Evolutionary conservation across 2,888 invertebrate species (phyloP).

Genomic region (Melieria crassipennis): DNA sequence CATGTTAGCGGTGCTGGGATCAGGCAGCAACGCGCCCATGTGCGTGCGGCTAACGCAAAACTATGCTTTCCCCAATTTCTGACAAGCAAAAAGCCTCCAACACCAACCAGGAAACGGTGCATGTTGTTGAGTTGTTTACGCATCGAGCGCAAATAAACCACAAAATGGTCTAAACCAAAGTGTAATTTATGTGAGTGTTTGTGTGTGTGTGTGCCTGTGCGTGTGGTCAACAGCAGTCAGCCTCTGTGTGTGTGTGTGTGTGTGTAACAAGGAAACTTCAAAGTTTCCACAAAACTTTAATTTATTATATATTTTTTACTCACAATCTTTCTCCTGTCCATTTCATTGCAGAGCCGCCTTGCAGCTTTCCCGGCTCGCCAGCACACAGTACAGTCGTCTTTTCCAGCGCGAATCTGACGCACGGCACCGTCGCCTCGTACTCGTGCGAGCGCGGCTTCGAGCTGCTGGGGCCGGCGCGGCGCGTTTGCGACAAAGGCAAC

Average conservation of each 20-base stretch:
- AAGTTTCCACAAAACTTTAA: too few relatives aligned
- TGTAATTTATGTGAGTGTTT: too few relatives aligned
- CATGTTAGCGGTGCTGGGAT: not conserved
- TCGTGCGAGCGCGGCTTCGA: constrained; percentile 90
- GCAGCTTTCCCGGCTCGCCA: constrained; percentile 90
- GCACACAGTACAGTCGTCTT: constrained; percentile 86
- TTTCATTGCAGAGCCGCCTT: constrained; percentile 64
- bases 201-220: too few relatives aligned
- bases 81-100: not conserved
- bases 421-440: constrained; percentile 79
- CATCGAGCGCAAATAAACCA: too few relatives aligned
- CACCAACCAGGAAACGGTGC: not conserved
- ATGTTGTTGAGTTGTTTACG: not conserved
- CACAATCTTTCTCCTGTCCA: not conserved
- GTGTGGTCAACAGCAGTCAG: too few relatives aligned
- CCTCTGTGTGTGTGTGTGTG: not conserved
- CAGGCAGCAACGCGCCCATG: not conserved
- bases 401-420: constrained; percentile 70
- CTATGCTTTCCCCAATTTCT: not conserved
- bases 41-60: not conserved
- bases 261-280: not conserved
- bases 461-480: constrained; percentile 84
- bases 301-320: constrained; percentile 19
- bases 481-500: constrained; percentile 79
- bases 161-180: too few relatives aligned